A percentile compares a stretch with the other conserved stretches of the same genome.
Conservation (phyloP, 1,140 invertebrate genomes). For the Macrotrachela quadricornifera region DNA sequence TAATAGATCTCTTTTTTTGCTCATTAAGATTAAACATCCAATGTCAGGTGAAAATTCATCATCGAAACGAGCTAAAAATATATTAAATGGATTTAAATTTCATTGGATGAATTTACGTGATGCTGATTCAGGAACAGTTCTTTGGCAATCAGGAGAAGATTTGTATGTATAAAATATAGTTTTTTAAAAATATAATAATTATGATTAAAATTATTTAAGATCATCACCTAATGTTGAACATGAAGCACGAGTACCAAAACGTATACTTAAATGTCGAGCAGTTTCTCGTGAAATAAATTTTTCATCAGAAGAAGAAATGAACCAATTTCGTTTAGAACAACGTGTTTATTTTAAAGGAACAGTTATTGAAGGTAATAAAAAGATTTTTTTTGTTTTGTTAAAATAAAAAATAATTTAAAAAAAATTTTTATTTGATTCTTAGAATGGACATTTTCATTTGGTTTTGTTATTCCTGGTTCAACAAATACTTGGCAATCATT, state of each 20-base stretch:
- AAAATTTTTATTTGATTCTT: slow-evolving; percentile 53
- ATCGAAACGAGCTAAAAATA: too few relatives aligned
- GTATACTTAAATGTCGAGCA: slow-evolving; percentile 76
- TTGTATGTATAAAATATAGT: slow-evolving; percentile 38
- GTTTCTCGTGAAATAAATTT: slow-evolving; percentile 96
- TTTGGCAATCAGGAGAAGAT: slow-evolving; percentile 94
- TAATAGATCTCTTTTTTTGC: too few relatives aligned
- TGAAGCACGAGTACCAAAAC: slow-evolving; percentile 83
- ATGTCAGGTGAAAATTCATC: too few relatives aligned
- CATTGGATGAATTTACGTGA: slow-evolving; percentile 93
- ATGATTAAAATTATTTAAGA: slow-evolving; percentile 29
- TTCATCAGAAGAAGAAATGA: slow-evolving; percentile 80
- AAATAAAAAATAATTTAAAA: slow-evolving; percentile 16
- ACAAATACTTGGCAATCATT: slow-evolving; percentile 97
- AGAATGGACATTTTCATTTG: slow-evolving; percentile 99
- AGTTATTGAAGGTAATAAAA: slow-evolving; percentile 35
- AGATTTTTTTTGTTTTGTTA: background rate
- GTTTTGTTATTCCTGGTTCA: slow-evolving; percentile 90
- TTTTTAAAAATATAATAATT: slow-evolving; percentile 2
- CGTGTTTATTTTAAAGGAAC: slow-evolving; percentile 52
- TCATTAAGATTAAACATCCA: too few relatives aligned
- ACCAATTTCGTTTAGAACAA: slow-evolving; percentile 87
- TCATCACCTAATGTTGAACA: slow-evolving; percentile 68
- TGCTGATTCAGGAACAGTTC: slow-evolving; percentile 74
- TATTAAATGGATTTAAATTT: too few relatives aligned